phyloP scores from a whole-genome alignment of 1,140 invertebrate species.

The Drosophila persimilis region DNA sequence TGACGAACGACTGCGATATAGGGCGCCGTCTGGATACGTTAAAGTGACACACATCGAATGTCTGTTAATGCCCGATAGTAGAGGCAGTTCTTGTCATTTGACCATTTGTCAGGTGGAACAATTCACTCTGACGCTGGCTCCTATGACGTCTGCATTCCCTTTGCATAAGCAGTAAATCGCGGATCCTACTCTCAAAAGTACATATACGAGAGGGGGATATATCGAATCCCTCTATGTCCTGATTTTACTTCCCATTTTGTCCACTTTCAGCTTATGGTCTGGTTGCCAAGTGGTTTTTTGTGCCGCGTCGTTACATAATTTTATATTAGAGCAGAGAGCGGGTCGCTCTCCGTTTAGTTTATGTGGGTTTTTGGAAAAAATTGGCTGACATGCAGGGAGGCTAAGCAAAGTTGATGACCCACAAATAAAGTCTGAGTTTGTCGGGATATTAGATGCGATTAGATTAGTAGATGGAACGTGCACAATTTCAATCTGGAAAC shows the following conservation, averaged over 20 bases:
- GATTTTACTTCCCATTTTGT: too few species aligned
- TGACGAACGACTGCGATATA: conserved; percentile 23
- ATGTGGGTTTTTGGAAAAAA: conserved; percentile 12
- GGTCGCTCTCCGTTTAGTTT: conserved; percentile 33
- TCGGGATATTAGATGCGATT: conserved; percentile 39
- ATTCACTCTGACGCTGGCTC: conserved; percentile 1
- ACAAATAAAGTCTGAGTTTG: conserved; percentile 41
- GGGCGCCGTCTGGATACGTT: conserved; percentile 24
- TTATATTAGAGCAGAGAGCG: conserved; percentile 41
- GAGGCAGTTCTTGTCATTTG: conserved; percentile 48
- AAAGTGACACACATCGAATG: conserved; percentile 7
- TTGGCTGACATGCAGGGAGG: not conserved
- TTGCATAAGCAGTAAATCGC: conserved; percentile 48
- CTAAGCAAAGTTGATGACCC: conserved; percentile 28
- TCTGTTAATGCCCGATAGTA: conserved; percentile 1
- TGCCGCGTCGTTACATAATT: conserved; percentile 69
- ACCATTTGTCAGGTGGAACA: conserved; percentile 70
- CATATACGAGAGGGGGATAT: too few species aligned
- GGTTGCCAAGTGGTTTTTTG: conserved; percentile 52
- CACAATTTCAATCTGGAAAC: conserved; percentile 27
- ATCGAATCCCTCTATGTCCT: not conserved
- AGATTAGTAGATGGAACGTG: conserved; percentile 39
- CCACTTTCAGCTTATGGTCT: conserved; percentile 17
- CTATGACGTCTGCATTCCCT: conserved; percentile 23
- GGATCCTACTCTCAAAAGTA: conserved; percentile 12